Evolutionary conservation across 2,113 vertebrate genomes (phyloP).

Genomic region (Pterocles gutturalis): DNA sequence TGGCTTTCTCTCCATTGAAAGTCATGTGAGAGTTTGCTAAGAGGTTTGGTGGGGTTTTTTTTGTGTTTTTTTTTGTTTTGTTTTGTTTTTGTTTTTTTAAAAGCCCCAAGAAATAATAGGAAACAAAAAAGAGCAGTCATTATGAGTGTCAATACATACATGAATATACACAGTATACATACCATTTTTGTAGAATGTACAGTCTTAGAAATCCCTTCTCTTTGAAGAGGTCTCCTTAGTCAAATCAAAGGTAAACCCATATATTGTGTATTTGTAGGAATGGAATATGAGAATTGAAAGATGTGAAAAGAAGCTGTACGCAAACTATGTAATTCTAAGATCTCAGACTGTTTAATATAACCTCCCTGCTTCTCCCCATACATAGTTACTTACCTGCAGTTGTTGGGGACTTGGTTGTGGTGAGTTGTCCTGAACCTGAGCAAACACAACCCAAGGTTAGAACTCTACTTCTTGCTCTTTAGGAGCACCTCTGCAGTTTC

Average conservation of each 20-base stretch:
- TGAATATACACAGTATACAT: neutral
- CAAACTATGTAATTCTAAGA: neutral
- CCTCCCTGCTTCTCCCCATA: neutral
- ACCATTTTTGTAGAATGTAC: neutral
- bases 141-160: neutral
- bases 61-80: too few species aligned
- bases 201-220: neutral
- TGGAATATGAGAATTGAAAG: rapidly evolving
- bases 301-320: neutral
- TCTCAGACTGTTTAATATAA: neutral
- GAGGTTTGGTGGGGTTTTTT: too few species aligned
- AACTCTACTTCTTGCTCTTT: neutral
- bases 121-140: neutral
- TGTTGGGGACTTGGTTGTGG: neutral
- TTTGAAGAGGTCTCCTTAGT: neutral
- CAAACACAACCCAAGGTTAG: neutral
- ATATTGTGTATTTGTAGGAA: neutral
- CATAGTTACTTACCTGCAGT: neutral
- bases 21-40: neutral
- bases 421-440: neutral
- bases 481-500: neutral
- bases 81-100: too few species aligned
- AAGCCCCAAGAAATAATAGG: neutral
- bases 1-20: neutral
- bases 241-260: neutral